Evolutionary conservation across 2,888 invertebrate species (phyloP), one percentile per base, ranked within the genome.

Genomic region (Laspeyria flexula): DNA sequence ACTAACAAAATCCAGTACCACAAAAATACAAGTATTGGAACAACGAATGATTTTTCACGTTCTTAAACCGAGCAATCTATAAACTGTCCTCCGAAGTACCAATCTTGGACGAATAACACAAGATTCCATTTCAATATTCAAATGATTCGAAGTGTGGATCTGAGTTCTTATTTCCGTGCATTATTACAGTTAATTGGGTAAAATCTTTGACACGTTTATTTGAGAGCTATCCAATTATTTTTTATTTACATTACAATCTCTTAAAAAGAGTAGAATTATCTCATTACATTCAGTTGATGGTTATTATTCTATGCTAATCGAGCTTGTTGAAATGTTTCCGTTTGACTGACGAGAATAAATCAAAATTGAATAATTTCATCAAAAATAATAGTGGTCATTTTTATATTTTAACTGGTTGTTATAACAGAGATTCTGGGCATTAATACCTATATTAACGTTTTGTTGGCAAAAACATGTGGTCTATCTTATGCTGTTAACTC

Each of bases 101-200:
- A 40, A 39, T 33, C 27, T 23, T 11, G 33, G 21, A 39, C 44
- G 12, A 47, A 44, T 49, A 51, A 53, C 16, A 57, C 12, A 46
- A 52, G 21, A 56, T 57, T 52, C 43, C 43, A 53, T 65, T 55
- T 18, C 44, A 49, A 65, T 65, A 68, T 65, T 61, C 47, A 65
- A 69, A 67, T 64, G 16, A 52, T 34, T 43, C 42, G 18, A 12
- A 16, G 56, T 43, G 29, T 49, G 41, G 43, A 35, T 35, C 33
- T 47, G 57, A 45, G 18, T 23, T 42, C 47, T 46, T 41, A 52
- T 62, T 50, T 52, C 48, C 29, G n/a, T 21, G 31, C 42, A 57
- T 62, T 69, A 60, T 67, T 69, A 53, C 52, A 58, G 46, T 60
- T 65, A 65, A 69, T 68, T 69, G 65, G 52, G 53, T 13, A 45